Evolutionary conservation across 2,113 vertebrate species (phyloP), one percentile per base, ranked within the genome.

Genomic region (Hirundichthys speculiger): DNA sequence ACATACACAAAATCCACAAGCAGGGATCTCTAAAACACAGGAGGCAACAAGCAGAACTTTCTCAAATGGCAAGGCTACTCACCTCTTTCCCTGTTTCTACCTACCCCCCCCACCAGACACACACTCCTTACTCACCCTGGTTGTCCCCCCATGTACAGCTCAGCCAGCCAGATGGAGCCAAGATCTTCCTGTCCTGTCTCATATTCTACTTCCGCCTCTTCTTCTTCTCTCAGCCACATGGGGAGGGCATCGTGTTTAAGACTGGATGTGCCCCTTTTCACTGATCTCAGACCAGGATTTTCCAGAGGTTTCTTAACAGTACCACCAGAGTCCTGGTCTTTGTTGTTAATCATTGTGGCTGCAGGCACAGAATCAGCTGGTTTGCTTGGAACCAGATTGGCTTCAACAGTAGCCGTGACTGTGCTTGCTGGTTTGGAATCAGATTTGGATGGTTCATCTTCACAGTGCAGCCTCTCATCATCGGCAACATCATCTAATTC

Each of bases 101-200:
- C 27, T 21, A 16, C 22, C 53, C 58, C 76, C 59, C 51, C n/a
- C n/a, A n/a, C n/a, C n/a, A n/a, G n/a, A n/a, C n/a, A n/a, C n/a
- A 59, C 72, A 57, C n/a, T 19, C n/a, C 27, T 58, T 83, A 88
- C 88, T 90, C 84, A 87, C 88, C 88, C 82, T 57, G 63, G 47
- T 53, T 40, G 84, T 64, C 78, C 73, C 11, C 86, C 91, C 92
- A 92, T 88, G 80, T 92, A 92, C 46, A 93, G 85, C 75, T 91
- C 90, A 30, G 86, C 82, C 59, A 86, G 64, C 92, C 91, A 92
- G 66, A 91, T 70, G 20, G 91, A 90, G 60, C 91, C 92, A 0
- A 91, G 59, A 30, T 92, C 91, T 59, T 92, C 91, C 54, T 91
- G 89, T 68, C 91, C 91, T 9, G 8, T 51, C 75, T 91, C 91